These are phyloP conservation scores for Sebastes trivittatus DNA, from an alignment of 2,797 vertebrate genomes.

Conservation along the genomic window DNA sequence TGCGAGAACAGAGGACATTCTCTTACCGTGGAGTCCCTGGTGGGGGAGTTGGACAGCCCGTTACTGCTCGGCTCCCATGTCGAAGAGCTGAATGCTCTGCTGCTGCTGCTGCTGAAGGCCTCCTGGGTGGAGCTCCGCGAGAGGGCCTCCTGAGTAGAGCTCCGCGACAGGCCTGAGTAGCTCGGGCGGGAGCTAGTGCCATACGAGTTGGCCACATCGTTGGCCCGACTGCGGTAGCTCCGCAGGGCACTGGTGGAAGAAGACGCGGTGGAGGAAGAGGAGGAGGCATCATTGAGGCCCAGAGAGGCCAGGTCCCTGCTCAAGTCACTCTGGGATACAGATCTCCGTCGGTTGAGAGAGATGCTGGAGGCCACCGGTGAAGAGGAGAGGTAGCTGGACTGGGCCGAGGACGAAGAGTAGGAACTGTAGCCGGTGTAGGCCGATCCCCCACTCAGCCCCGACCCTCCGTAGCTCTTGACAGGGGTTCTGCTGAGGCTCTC, in stretches of 20 bases:
- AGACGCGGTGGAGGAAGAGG: conserved; percentile 71
- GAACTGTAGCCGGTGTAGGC: conserved; percentile 79
- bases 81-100: conserved; percentile 72
- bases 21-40: conserved; percentile 84
- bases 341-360: conserved; percentile 87
- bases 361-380: conserved; percentile 74
- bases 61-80: conserved; percentile 79
- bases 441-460: conserved; percentile 87
- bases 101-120: conserved; percentile 74
- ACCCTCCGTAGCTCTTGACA: conserved; percentile 70
- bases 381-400: conserved; percentile 85
- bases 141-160: conserved; percentile 82
- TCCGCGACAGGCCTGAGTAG: conserved; percentile 73
- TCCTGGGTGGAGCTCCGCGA: conserved; percentile 82
- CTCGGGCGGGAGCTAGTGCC: conserved; percentile 63
- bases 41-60: conserved; percentile 62
- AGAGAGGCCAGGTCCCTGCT: conserved; percentile 89
- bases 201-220: conserved; percentile 80
- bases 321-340: conserved; percentile 93
- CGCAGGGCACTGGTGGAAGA: conserved; percentile 83
- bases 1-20: not conserved
- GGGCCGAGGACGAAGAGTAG: conserved; percentile 75
- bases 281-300: conserved; percentile 79
- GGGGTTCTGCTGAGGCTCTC: conserved; percentile 87
- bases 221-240: conserved; percentile 84